Base-by-base conservation (phyloP, 2,113 vertebrate species). In the Lagopus leucura region DNA sequence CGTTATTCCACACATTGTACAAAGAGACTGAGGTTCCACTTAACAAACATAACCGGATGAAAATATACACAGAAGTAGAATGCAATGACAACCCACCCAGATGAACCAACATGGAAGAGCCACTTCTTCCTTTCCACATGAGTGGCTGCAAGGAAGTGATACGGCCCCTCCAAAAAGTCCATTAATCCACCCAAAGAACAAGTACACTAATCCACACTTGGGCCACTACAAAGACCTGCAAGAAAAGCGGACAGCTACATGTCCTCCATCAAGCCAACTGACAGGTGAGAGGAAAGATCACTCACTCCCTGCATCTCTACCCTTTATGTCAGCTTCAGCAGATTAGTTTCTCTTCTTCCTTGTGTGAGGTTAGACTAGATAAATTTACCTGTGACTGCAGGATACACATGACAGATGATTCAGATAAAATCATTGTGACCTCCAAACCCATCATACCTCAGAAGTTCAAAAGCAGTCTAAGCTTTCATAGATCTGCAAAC, bases 1-100 rank as follows among this genome's bases (percentile, higher is more conserved):
- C 4, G 2, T 42, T 52, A 40, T 47, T 28, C 55, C 43, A 57
- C 10, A 30, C 0, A 0, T 30, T 30, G 17, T 38, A 76, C 21
- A 57, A 25, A n/a, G 83, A 80, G 69, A 67, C 47, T 34, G 32
- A 10, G 43, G 54, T 40, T 65, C 11, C 34, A 7, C 36, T 73
- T n/a, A n/a, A 32, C 22, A 40, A 60, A 52, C 21, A 12, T 54
- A 55, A 71, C 6, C n/a, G n/a, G 9, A 24, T 48, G 24, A 86
- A 91, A 92, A 71, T 38, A 60, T 0, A n/a, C 55, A n/a, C 9
- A 32, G 50, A 82, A 50, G 60, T 13, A 19, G 13, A 45, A 40
- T 61, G 36, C 47, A 82, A 27, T 9, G 30, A 66, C n/a, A 71
- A 9, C 25, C 50, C 22, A 4, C 6, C n/a, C 24, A 9, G 14